These are phyloP conservation scores for Protomyctophum bolini DNA, from an alignment of 2,113 vertebrate genomes.

Conservation along the genomic window DNA sequence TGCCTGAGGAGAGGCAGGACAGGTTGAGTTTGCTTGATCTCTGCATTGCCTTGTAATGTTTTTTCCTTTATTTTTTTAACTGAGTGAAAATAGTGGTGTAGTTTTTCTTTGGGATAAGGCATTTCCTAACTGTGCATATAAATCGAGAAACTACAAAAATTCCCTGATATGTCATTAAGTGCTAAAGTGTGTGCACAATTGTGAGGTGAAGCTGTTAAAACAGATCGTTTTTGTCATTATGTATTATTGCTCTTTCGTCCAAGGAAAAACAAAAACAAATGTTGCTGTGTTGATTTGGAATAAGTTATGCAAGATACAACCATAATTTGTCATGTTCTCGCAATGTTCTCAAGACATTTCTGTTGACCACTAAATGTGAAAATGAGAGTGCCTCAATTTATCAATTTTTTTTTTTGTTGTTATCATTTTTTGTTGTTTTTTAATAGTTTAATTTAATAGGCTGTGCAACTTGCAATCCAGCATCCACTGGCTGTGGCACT, in stretches of 20 bases:
- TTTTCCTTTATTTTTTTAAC: conserved; percentile 14
- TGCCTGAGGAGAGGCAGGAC: conserved; percentile 58
- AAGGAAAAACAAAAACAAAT: conserved; percentile 26
- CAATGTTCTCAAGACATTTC: conserved; percentile 23
- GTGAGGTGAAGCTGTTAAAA: conserved; percentile 58
- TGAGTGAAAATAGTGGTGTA: conserved; percentile 39
- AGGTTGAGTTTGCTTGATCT: conserved; percentile 43
- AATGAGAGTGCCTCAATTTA: conserved; percentile 34
- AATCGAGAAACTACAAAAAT: conserved; percentile 72
- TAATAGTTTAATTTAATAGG: conserved; percentile 26
- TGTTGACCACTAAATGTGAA: conserved; percentile 41
- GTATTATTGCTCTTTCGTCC: conserved; percentile 79
- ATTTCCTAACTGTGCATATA: conserved; percentile 75
- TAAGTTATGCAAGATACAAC: conserved; percentile 37
- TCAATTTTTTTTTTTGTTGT: conserved; percentile 38
- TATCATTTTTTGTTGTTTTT: conserved; percentile 34
- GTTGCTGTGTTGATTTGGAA: conserved; percentile 59
- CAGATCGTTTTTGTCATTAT: conserved; percentile 50
- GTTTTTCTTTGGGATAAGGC: conserved; percentile 80
- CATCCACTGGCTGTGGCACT: conserved; percentile 59
- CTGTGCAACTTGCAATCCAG: conserved; percentile 44
- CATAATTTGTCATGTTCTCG: too few species aligned
- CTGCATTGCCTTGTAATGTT: conserved; percentile 28
- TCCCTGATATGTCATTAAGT: conserved; percentile 80
- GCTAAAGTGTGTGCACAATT: conserved; percentile 70